Evolutionary conservation across 2,113 vertebrate genomes (phyloP).

Genomic region (Tachycineta bicolor): DNA sequence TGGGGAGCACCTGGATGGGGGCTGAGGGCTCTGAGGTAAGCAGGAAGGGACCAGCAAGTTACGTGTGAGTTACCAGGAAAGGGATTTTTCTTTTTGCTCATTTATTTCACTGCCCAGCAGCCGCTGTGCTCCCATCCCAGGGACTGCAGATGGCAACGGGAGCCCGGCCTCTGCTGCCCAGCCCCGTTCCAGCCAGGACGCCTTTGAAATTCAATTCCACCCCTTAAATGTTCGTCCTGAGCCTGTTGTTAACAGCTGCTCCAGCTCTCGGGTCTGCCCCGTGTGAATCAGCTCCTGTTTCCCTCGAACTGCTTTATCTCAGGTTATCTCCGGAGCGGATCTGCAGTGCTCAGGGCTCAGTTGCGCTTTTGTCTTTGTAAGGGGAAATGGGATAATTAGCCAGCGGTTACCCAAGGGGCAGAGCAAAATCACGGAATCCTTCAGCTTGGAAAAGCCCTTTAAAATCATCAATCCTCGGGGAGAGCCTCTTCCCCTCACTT

Average conservation of each 20-base stretch:
- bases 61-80: not conserved
- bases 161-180: not conserved
- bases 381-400: not conserved
- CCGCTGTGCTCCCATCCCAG: fast-evolving
- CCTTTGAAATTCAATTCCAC: not conserved
- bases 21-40: not conserved
- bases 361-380: not conserved
- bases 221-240: not conserved
- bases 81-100: not conserved
- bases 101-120: not conserved
- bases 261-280: fast-evolving
- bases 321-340: not conserved
- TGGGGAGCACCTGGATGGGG: not conserved
- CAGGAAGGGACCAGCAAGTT: not conserved
- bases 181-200: not conserved
- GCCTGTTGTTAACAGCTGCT: not conserved
- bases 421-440: not conserved
- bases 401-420: not conserved
- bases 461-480: not conserved
- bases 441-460: not conserved
- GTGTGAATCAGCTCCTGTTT: not conserved
- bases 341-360: not conserved
- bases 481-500: not conserved
- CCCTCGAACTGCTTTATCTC: not conserved
- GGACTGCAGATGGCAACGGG: not conserved